A percentile compares a stretch with the other conserved stretches of the same genome.
These are phyloP conservation scores for Oopsacas minuta DNA, from an alignment of 37 sponge, comb jelly and placozoan species.

Conservation along the genomic window DNA sequence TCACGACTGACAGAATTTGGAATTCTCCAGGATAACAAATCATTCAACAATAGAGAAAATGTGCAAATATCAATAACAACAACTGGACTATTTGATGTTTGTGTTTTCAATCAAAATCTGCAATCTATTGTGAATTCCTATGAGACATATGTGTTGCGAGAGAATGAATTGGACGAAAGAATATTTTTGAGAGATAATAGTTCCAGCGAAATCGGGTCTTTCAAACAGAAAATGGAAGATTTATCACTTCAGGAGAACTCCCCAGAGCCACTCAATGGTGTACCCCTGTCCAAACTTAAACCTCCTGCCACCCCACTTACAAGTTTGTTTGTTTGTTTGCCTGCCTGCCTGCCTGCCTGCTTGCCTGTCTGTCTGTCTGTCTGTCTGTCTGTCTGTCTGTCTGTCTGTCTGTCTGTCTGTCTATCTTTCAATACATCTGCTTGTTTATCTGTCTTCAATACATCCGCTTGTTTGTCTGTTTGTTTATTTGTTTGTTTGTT, in stretches of 20 bases:
- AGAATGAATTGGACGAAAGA: constrained; percentile 4
- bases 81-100: neutral
- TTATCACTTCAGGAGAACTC: neutral
- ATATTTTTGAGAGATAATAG: neutral
- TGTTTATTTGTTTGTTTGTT: neutral
- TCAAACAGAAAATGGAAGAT: constrained; percentile 12
- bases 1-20: neutral
- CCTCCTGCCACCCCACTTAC: neutral
- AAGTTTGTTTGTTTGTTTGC: neutral
- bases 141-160: neutral
- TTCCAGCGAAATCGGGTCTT: neutral
- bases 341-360: neutral
- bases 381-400: constrained; percentile 5
- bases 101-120: neutral
- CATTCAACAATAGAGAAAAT: neutral
- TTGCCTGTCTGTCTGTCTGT: constrained; percentile 5
- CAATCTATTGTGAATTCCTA: neutral
- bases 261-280: neutral
- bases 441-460: neutral
- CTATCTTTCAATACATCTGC: neutral
- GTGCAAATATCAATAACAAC: too few species aligned
- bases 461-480: neutral
- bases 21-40: neutral
- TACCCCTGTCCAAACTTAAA: neutral
- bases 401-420: neutral